Base-by-base conservation (phyloP, 2,888 invertebrate species). In the Micoletzkya japonica region DNA sequence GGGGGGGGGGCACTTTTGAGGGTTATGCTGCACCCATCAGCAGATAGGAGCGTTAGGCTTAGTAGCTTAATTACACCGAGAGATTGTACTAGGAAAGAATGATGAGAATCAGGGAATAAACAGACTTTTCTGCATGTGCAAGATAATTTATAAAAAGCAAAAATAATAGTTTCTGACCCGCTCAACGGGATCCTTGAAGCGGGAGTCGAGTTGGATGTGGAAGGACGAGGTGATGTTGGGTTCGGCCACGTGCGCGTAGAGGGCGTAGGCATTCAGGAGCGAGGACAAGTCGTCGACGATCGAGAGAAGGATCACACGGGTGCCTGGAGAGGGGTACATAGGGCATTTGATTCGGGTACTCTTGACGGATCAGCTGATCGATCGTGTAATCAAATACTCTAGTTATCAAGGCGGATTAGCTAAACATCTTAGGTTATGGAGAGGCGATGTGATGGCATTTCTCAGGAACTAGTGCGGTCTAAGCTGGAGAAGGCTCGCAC, bases 121-220 rank as follows among this genome's bases (percentile, higher is more conserved):
- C n/a, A n/a, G n/a, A n/a, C n/a, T n/a, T n/a, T 39, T 39, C 10
- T 10, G 17, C 7, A 39, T 39, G 17, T 39, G 7, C 39, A 17
- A 39, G 10, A 17, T 39, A 7, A 39, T 39, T 17, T 39, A 10
- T 39, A 17, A 10, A 7, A 7, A 10, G 39, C 17, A 39, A 7
- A 39, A 39, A 39, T 17, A 39, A 39, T n/a, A n/a, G n/a, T 39
- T 39, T 54, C 54, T 37, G 20, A 66, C 64, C 64, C 54, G 52
- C 36, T 54, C 37, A n/a, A 54, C 54, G 14, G 64, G 52, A 10
- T 66, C 64, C 1, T 1, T 1, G 28, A 26, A 54, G 4, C 54
- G 4, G 30, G 64, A 66, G 32, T 52, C 26, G 52, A 66, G n/a
- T 17, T 34, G 4, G 4, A 66, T 52, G 28, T 52, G 54, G 64